Base-by-base conservation (phyloP, 1,140 invertebrate species). In the Drosophila subobscura region DNA sequence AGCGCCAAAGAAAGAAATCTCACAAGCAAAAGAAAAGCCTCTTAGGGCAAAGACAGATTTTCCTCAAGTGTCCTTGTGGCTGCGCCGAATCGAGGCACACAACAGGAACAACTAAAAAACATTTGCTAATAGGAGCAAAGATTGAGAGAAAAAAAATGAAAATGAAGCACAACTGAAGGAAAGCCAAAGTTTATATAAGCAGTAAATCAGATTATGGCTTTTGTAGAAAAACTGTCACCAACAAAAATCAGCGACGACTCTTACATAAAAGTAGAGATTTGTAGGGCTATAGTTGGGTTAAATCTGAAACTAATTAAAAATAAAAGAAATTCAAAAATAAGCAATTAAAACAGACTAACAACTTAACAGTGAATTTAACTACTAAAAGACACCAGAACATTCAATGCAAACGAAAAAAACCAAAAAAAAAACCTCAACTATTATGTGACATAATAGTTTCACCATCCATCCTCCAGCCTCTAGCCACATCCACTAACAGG, bases 131-230 rank as follows among this genome's bases (percentile, higher is more conserved):
- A 16, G 23, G 20, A 20, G 16, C 16, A 20, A 20, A 20, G 0
- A 20, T 20, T 0, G 16, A 20, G 16, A 8, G 44, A 37, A 45
- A 59, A 70, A 65, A 66, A 20, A 27, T 23, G n/a, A 59, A 44
- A 27, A 47, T 46, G 46, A 59, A 47, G 37, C 52, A 60, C 44
- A 72, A 68, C 50, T 64, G 25, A 20, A 55, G 25, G 20, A 56
- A 67, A 60, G 49, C 20, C 23, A 65, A 61, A 74, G 64, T 81
- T 84, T 83, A 78, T 68, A 84, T 84, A 79, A 83, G 71, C 71
- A 44, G 47, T 10, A 44, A 49, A 56, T 14, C 23, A 29, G 42
- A 46, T 46, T 41, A 23, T 10, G 14, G n/a, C 7, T 12, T 8
- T 5, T 16, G 20, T 14, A 51, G 4, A 27, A 25, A 45, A 37